phyloP scores from a whole-genome alignment of 2,113 vertebrate species.

The Pygathrix nemaeus region DNA sequence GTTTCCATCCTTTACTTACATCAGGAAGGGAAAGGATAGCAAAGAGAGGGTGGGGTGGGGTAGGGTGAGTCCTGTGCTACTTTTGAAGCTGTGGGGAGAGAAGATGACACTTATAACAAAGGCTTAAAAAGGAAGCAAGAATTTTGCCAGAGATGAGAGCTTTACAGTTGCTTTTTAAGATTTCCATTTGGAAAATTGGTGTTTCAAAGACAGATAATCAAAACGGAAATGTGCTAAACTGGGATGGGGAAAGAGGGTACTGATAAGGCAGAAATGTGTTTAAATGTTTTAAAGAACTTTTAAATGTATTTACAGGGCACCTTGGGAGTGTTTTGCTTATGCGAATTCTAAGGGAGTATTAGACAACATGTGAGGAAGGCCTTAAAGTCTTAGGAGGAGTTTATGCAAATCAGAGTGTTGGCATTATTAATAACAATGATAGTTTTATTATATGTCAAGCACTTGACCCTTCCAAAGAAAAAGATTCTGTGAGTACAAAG shows the following conservation, averaged over 20 bases:
- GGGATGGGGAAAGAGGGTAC: not conserved
- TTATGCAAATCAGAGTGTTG: not conserved
- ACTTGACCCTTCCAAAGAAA: not conserved
- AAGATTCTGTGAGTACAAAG: not conserved
- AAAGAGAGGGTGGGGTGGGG: not conserved
- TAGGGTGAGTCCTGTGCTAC: not conserved
- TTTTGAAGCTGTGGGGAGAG: not conserved
- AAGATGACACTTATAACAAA: not conserved
- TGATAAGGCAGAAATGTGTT: not conserved
- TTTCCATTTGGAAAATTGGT: not conserved
- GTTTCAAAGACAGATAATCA: conserved; percentile 26
- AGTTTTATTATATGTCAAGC: not conserved
- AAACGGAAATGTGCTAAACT: conserved; percentile 17
- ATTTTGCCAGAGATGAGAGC: not conserved
- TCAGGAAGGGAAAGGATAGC: not conserved
- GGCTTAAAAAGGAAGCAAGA: not conserved
- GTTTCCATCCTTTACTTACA: not conserved
- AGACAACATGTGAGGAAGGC: not conserved
- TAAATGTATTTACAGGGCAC: not conserved
- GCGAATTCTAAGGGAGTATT: not conserved
- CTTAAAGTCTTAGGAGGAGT: conserved; percentile 11
- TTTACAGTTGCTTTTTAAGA: not conserved
- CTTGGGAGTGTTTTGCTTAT: not conserved
- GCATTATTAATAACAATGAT: not conserved
- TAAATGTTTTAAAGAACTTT: conserved; percentile 22